These are phyloP conservation scores for Salmo trutta DNA, from an alignment of 2,797 vertebrate species.

Conservation along the genomic window DNA sequence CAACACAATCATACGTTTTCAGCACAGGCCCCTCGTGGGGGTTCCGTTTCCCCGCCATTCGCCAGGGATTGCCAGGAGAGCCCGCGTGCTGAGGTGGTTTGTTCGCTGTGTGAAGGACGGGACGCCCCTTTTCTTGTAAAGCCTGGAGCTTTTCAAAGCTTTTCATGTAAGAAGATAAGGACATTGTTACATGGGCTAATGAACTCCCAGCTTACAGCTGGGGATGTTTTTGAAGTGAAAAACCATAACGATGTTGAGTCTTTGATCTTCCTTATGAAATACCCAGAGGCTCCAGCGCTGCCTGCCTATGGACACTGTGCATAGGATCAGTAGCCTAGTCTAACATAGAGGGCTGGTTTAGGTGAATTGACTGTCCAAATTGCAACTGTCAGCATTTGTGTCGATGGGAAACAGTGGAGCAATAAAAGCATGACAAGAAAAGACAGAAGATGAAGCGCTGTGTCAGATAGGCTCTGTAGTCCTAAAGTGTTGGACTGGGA, in stretches of 20 bases:
- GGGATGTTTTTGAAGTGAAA: not conserved
- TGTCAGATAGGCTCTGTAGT: not conserved
- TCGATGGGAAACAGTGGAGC: not conserved
- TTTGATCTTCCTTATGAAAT: not conserved
- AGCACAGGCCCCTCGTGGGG: slow-evolving; percentile 49
- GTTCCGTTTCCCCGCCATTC: slow-evolving; percentile 17
- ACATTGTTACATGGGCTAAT: no score
- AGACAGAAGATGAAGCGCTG: no score
- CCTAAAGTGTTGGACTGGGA: not conserved
- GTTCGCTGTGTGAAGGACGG: not conserved
- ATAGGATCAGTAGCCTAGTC: no score
- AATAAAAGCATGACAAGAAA: not conserved
- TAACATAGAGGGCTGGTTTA: not conserved
- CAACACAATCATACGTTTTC: slow-evolving; percentile 71
- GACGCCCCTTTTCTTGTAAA: not conserved
- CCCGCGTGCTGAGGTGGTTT: not conserved
- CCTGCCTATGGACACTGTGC: no score
- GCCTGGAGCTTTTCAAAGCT: no score
- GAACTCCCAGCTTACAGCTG: no score
- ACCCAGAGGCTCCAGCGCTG: not conserved
- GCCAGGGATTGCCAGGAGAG: not conserved
- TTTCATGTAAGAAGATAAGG: no score
- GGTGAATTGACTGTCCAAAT: not conserved
- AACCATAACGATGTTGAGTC: not conserved
- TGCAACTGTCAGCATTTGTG: not conserved